Conservation (phyloP, 1,140 invertebrate species). For the Macrosteles quadrilineatus region DNA sequence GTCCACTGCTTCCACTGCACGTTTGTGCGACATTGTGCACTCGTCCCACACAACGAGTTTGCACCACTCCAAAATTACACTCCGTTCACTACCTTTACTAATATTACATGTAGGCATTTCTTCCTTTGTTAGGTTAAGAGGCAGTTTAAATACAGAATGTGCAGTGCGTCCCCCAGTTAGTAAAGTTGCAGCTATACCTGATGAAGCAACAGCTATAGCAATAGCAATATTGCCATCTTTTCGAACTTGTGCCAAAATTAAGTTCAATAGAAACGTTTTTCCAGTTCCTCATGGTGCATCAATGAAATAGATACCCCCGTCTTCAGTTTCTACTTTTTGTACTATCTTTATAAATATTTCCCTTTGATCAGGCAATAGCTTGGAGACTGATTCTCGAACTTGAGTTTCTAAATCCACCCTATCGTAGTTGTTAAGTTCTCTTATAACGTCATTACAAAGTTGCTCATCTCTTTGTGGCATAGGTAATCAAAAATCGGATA, state of each 20-base stretch:
- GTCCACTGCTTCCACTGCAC: slow-evolving; percentile 45
- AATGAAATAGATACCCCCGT: slow-evolving; percentile 32
- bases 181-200: slow-evolving; percentile 52
- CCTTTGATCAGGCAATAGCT: neutral
- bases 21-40: slow-evolving; percentile 48
- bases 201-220: slow-evolving; percentile 50
- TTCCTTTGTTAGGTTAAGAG: slow-evolving; percentile 43
- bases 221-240: slow-evolving; percentile 42
- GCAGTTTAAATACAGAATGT: slow-evolving; percentile 55
- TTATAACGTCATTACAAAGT: neutral
- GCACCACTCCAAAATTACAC: slow-evolving; percentile 42
- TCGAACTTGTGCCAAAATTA: slow-evolving; percentile 42
- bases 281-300: slow-evolving; percentile 43
- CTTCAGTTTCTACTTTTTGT: slow-evolving; percentile 5
- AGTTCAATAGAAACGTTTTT: slow-evolving; percentile 48
- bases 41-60: slow-evolving; percentile 51
- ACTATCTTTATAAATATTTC: slow-evolving; percentile 30
- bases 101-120: slow-evolving; percentile 49
- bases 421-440: neutral
- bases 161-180: slow-evolving; percentile 54
- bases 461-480: neutral
- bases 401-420: too few relatives aligned
- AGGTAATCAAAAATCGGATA: slow-evolving; percentile 28
- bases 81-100: slow-evolving; percentile 37
- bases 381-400: neutral